Evolutionary conservation across 35 echinoderm and acorn worm species (phyloP).

Genomic region (Chiridota heheva): DNA sequence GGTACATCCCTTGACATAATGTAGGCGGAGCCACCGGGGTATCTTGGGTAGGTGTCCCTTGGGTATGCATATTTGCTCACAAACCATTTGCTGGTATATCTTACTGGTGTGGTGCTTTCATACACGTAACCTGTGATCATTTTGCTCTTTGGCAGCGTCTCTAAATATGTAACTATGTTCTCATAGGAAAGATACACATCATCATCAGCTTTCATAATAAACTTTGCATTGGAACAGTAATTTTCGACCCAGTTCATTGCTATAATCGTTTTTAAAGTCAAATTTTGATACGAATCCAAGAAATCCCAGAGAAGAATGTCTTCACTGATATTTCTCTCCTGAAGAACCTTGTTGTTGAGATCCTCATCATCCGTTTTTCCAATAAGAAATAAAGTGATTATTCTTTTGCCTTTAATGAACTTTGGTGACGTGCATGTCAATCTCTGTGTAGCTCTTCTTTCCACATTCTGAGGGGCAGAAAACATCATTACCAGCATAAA

Average conservation of each 20-base stretch:
- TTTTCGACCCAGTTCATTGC: constrained; percentile 67
- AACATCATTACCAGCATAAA: constrained; percentile 69
- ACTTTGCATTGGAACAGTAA: constrained; percentile 68
- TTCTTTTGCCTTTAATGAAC: constrained; percentile 20
- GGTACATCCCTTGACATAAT: too few relatives aligned
- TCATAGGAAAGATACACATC: constrained; percentile 65
- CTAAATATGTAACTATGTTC: constrained; percentile 48
- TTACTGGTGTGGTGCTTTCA: constrained; percentile 20
- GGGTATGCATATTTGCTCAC: too few relatives aligned
- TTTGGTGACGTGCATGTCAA: constrained; percentile 40
- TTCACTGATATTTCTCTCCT: constrained; percentile 33
- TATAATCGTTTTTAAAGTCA: constrained; percentile 81
- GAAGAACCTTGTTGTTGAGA: background rate
- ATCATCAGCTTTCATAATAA: constrained; percentile 81
- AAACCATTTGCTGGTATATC: background rate
- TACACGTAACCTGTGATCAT: background rate
- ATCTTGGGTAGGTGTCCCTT: too few relatives aligned
- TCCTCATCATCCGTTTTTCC: constrained; percentile 3
- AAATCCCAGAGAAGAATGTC: constrained; percentile 78
- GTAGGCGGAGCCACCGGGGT: too few relatives aligned
- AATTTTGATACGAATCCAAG: constrained; percentile 66
- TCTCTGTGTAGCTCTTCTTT: constrained; percentile 16
- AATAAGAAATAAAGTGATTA: constrained; percentile 68
- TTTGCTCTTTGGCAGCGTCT: background rate
- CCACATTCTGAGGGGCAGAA: constrained; percentile 12